Evolutionary conservation across 1,140 invertebrate species (phyloP), one percentile per base, ranked within the genome.

Genomic region (Macrotrachela quadricornifera): DNA sequence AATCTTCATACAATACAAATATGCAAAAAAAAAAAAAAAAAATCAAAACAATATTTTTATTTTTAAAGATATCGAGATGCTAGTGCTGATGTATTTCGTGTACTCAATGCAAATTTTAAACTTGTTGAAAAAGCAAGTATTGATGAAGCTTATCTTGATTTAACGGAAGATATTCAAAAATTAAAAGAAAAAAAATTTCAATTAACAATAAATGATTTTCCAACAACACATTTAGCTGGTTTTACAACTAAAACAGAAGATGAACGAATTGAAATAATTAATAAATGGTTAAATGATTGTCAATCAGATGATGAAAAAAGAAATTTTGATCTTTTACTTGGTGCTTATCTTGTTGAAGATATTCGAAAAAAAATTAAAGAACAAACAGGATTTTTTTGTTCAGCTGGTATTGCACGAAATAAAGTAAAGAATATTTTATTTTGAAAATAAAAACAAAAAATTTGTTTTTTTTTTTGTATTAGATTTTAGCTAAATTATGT

Each of bases 61-160:
- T 30, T 30, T 30, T 30, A 2, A 30, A 30, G 21, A 30, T 30
- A 30, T 30, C 21, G 21, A 30, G 21, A 30, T 30, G 21, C 21
- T 4, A 30, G 21, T 30, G 21, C 21, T 30, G 21, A 30, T 30
- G 21, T 30, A 4, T 30, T 30, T 30, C 21, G 21, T 30, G 21
- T 30, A 30, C 21, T 30, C 21, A 30, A 30, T 30, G 21, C 21
- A 4, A 30, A 30, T 30, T 30, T 30, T 30, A 30, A 30, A 30
- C 21, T 30, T 30, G 65, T 68, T 36, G 66, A 70, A 56, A 52
- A 85, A 65, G 91, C 91, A 6, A 91, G 85, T 55, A 79, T 96
- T 15, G 91, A 96, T 73, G 90, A 96, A 73, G 88, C 90, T 2
- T 96, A 90, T 65, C 68, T 96, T 50, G 90, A 96, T 69, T 78